phyloP scores from a whole-genome alignment of 2,888 invertebrate genomes.

The Orthosia cruda region DNA sequence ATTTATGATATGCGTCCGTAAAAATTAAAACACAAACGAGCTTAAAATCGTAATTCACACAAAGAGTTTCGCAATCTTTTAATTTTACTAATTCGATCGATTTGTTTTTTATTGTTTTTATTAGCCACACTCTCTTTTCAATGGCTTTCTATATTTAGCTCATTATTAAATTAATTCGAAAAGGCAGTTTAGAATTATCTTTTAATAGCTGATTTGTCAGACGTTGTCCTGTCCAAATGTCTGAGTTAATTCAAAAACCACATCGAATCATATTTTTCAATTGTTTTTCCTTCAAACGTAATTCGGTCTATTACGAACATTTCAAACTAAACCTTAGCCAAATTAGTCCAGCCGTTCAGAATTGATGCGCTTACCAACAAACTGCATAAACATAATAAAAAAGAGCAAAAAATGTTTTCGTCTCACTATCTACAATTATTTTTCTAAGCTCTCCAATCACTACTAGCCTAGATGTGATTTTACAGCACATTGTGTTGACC shows the following conservation, averaged over 20 bases:
- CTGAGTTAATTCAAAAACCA: too few species aligned
- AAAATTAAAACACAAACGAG: conserved; percentile 17
- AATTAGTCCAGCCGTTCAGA: too few species aligned
- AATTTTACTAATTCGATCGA: conserved; percentile 30
- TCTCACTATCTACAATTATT: too few species aligned
- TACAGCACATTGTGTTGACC: not conserved
- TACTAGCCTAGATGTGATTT: not conserved
- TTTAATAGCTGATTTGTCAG: too few species aligned
- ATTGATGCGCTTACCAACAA: too few species aligned
- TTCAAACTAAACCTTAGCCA: too few species aligned
- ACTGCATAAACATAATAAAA: too few species aligned
- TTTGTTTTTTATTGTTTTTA: conserved; percentile 41
- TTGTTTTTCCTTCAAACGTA: too few species aligned
- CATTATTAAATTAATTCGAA: not conserved
- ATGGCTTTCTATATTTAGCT: conserved; percentile 8
- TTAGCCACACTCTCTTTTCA: not conserved
- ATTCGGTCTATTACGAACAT: too few species aligned
- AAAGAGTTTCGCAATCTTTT: conserved; percentile 8
- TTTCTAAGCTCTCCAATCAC: not conserved
- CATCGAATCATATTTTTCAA: too few species aligned
- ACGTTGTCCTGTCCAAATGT: too few species aligned
- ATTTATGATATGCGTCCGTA: conserved; percentile 35
- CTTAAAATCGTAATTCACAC: conserved; percentile 24
- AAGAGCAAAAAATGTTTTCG: too few species aligned
- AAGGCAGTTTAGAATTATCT: not conserved